A percentile compares a stretch with the other conserved stretches of the same genome.
phyloP scores from a whole-genome alignment of 2,888 invertebrate species.

The Dryobotodes eremita region DNA sequence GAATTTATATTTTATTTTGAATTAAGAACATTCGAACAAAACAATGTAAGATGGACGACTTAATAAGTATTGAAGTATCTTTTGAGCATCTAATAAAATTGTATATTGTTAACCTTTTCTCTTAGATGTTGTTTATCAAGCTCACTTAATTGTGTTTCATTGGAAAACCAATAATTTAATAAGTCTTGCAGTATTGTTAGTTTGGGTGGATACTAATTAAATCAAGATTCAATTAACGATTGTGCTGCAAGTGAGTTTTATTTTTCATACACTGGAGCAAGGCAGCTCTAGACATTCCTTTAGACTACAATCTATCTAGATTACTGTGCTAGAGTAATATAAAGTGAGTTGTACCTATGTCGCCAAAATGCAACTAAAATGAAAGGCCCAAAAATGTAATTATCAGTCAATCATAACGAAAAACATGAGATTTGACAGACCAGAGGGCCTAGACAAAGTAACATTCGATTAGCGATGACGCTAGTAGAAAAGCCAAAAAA shows the following conservation, averaged over 20 bases:
- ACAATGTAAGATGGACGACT: constrained; percentile 8
- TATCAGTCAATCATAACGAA: neutral
- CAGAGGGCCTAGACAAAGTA: too few species aligned
- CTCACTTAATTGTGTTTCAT: neutral
- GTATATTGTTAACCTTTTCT: too few species aligned
- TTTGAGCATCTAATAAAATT: neutral
- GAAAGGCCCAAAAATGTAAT: neutral
- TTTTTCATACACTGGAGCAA: neutral
- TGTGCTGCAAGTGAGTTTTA: neutral
- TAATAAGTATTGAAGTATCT: neutral
- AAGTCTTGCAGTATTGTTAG: neutral
- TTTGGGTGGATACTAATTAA: neutral
- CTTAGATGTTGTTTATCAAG: neutral
- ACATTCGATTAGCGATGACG: too few species aligned
- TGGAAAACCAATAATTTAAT: neutral
- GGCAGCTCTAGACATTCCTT: neutral
- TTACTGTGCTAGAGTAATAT: neutral
- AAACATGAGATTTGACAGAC: neutral
- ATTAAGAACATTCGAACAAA: constrained; percentile 52
- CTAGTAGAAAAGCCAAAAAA: too few species aligned
- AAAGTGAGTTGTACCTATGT: neutral
- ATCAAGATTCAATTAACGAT: neutral
- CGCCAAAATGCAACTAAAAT: neutral
- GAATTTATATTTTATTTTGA: constrained; percentile 45
- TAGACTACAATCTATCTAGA: neutral